Evolutionary conservation across 1,140 invertebrate species (phyloP).

Genomic region (Adelges cooleyi): DNA sequence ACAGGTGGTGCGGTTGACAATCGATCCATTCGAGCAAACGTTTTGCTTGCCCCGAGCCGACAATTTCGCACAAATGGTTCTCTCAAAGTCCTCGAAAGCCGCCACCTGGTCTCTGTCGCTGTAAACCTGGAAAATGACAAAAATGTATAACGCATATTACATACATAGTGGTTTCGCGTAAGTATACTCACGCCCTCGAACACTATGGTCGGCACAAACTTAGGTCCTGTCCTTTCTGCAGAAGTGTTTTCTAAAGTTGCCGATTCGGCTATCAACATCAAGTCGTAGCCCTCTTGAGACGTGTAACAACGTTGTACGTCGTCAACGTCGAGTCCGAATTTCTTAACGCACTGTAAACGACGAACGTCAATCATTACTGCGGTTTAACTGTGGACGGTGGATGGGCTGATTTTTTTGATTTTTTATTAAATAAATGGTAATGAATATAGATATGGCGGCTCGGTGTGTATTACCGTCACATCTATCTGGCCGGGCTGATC

Average conservation of each 20-base stretch:
- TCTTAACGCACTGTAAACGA: not conserved
- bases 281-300: not conserved
- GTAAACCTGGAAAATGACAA: not conserved
- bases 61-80: not conserved
- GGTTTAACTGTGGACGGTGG: too few species aligned
- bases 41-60: not conserved
- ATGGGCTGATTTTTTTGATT: too few species aligned
- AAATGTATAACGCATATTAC: not conserved
- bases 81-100: not conserved
- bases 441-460: too few species aligned
- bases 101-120: not conserved
- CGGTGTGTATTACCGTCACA: slow-evolving; percentile 1
- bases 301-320: not conserved
- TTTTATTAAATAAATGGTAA: too few species aligned
- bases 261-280: slow-evolving; percentile 2
- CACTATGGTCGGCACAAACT: slow-evolving; percentile 3
- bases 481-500: slow-evolving; percentile 15
- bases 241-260: not conserved
- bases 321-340: not conserved
- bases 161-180: too few species aligned
- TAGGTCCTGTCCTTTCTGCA: too few species aligned
- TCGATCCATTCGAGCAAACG: too few species aligned
- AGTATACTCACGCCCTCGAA: not conserved
- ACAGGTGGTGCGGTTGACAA: too few species aligned
- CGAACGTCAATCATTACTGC: too few species aligned